These are phyloP conservation scores for Athalia rosae DNA, from an alignment of 2,888 invertebrate genomes.

Conservation along the genomic window DNA sequence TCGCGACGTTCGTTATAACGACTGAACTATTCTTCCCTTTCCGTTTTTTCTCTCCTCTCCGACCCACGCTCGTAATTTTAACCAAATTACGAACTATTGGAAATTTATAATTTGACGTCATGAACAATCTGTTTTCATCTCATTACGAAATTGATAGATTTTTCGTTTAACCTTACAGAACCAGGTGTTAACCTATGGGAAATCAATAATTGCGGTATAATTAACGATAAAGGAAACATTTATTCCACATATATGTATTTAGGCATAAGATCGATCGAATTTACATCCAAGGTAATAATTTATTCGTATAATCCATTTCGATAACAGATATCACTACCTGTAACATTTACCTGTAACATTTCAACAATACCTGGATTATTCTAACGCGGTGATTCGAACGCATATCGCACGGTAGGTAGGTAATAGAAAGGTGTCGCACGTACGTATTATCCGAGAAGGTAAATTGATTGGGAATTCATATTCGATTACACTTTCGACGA, in stretches of 20 bases:
- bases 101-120: neutral
- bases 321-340: neutral
- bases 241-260: constrained; percentile 17
- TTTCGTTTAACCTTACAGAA: too few relatives aligned
- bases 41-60: too few relatives aligned
- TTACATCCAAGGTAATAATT: constrained; percentile 19
- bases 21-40: too few relatives aligned
- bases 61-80: neutral
- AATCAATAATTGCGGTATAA: too few relatives aligned
- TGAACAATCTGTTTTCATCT: neutral
- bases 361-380: neutral
- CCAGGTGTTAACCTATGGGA: neutral
- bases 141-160: neutral
- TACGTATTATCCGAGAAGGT: too few relatives aligned
- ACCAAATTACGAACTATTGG: constrained; percentile 10
- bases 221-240: neutral
- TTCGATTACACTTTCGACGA: too few relatives aligned
- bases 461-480: too few relatives aligned
- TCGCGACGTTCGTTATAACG: too few relatives aligned
- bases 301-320: neutral
- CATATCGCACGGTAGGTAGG: too few relatives aligned
- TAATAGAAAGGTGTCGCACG: too few relatives aligned
- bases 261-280: constrained; percentile 2
- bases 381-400: too few relatives aligned
- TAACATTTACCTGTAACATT: neutral